phyloP scores from a whole-genome alignment of 30 jellyfish, hydroid and myxozoan genomes.

The Turritopsis dohrnii region DNA sequence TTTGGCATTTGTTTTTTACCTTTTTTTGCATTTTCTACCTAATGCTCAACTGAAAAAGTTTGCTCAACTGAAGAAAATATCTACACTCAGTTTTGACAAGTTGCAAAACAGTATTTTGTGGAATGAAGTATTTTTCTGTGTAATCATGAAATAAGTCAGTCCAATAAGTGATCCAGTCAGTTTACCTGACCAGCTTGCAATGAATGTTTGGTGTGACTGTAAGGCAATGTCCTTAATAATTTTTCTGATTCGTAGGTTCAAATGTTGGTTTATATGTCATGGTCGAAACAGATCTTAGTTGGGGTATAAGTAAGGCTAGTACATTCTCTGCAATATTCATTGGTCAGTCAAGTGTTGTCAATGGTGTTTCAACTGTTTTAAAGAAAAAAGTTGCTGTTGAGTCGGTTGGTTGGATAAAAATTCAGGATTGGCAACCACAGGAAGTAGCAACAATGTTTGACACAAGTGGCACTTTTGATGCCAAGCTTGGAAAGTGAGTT shows the following conservation, averaged over 20 bases:
- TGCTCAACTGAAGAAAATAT: background rate
- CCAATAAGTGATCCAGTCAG: too few relatives aligned
- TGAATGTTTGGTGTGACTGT: too few relatives aligned
- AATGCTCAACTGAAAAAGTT: too few relatives aligned
- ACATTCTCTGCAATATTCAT: slow-evolving; percentile 56
- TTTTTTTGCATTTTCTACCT: too few relatives aligned
- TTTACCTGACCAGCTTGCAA: too few relatives aligned
- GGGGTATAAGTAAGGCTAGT: slow-evolving; percentile 61
- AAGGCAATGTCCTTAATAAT: background rate
- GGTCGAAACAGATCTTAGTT: slow-evolving; percentile 33
- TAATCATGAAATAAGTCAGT: too few relatives aligned
- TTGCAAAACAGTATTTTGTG: too few relatives aligned
- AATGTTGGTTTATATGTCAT: slow-evolving; percentile 25
- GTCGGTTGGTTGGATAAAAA: slow-evolving; percentile 48
- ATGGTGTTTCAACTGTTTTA: slow-evolving; percentile 73
- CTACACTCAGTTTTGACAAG: too few relatives aligned
- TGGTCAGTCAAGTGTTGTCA: slow-evolving; percentile 53
- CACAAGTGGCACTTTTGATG: slow-evolving; percentile 66
- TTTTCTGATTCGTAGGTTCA: slow-evolving; percentile 1
- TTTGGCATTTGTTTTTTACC: too few relatives aligned
- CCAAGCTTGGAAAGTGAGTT: slow-evolving; percentile 45
- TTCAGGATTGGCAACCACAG: slow-evolving; percentile 31
- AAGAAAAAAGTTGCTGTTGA: slow-evolving; percentile 28
- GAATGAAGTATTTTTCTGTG: too few relatives aligned
- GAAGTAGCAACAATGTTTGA: slow-evolving; percentile 42